Percentiles rank a stretch among this genome's conserved stretches.
Conservation (phyloP, 2,113 vertebrate species). For the Dasyprocta punctata region DNA sequence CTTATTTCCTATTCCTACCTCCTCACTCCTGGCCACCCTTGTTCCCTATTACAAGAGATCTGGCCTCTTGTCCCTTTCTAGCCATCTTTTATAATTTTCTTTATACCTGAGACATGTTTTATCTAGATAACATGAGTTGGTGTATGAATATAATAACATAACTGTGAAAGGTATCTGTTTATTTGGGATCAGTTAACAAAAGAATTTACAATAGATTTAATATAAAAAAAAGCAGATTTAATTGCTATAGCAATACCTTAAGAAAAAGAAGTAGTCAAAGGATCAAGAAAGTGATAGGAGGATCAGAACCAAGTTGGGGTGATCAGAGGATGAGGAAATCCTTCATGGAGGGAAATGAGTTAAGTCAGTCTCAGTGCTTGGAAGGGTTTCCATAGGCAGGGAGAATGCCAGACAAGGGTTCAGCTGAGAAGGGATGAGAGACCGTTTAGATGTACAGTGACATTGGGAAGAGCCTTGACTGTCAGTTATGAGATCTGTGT, state of each 20-base stretch:
- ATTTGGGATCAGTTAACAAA: background rate
- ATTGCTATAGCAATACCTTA: background rate
- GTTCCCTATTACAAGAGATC: background rate
- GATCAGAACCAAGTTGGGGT: background rate
- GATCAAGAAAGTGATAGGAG: background rate
- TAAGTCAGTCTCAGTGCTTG: background rate
- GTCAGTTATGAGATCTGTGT: background rate
- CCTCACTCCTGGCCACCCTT: background rate
- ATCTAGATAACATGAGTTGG: constrained; percentile 5
- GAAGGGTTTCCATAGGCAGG: background rate
- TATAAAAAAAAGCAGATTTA: background rate
- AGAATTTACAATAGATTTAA: constrained; percentile 19
- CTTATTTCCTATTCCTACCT: background rate
- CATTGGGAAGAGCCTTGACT: background rate
- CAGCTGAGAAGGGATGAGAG: background rate
- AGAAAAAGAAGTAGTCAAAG: background rate
- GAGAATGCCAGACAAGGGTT: background rate
- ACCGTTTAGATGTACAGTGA: background rate
- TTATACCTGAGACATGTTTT: background rate
- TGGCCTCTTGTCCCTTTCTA: background rate
- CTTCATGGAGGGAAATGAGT: background rate
- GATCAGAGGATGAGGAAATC: background rate
- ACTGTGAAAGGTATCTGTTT: background rate
- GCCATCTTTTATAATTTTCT: background rate
- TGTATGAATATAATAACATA: background rate